Base-by-base conservation (phyloP, 2,113 vertebrate genomes). In the Cacatua alba region DNA sequence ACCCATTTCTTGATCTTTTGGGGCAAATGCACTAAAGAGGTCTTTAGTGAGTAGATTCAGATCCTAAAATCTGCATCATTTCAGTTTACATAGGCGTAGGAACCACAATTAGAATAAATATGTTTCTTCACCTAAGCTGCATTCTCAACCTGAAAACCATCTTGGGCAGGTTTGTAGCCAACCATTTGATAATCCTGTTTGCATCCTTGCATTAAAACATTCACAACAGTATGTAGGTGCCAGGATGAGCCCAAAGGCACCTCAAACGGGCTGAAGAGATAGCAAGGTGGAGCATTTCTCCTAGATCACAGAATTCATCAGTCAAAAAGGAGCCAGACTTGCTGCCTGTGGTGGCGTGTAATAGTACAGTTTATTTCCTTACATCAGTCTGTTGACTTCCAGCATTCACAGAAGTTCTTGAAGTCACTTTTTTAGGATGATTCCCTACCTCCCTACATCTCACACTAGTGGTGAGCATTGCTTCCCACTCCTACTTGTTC, bases 391-490 rank as follows among this genome's bases (percentile, higher is more conserved):
- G 2, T 90, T 71, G 79, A 29, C 20, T 72, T 94, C 16, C 25
- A 79, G 2, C 28, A n/a, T 72, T 43, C 29, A 52, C 29, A 17
- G 52, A 82, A 57, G 82, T 31, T 86, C 44, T 39, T 80, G 7
- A 31, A 84, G 51, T 53, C 4, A 9, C 7, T 41, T 80, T 77
- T 67, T 57, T n/a, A n/a, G 20, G 46, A 12, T 77, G 13, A 46
- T 68, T 55, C 10, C 31, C 12, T 0, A 1, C 1, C 1, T 23
- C 2, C 14, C 55, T 72, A 29, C 33, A 24, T 69, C 12, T 14
- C 17, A 8, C 2, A 0, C 24, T 33, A 39, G 4, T 68, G 46
- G 48, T 60, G 62, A 63, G 52, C 28, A 44, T 74, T 78, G 16
- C 65, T 76, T 53, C 39, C 37, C 1, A 0, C 43, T 63, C 35